Percentiles rank a stretch among this genome's conserved stretches.
These are phyloP conservation scores for Cnemophilus loriae DNA, from an alignment of 2,113 vertebrate genomes.

Conservation along the genomic window DNA sequence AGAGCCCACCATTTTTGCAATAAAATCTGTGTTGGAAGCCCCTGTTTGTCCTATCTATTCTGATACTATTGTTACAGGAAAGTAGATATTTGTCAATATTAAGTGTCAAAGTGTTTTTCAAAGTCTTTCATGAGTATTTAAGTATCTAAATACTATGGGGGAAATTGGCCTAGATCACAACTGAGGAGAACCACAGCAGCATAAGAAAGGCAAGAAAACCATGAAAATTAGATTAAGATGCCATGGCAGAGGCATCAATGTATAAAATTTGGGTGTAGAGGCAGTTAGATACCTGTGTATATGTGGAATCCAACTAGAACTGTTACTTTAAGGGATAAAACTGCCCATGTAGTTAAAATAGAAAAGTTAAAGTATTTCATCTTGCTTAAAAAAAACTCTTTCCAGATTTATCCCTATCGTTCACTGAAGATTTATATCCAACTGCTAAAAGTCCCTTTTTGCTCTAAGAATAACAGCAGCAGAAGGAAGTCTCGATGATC, in stretches of 20 bases:
- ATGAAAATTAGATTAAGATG: background rate
- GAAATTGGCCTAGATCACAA: background rate
- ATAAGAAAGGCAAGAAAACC: background rate
- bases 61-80: background rate
- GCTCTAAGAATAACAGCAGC: background rate
- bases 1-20: background rate
- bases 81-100: background rate
- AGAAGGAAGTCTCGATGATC: background rate
- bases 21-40: background rate
- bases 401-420: background rate
- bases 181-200: background rate
- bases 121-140: background rate
- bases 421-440: background rate
- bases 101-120: background rate
- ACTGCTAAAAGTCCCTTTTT: background rate
- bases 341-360: background rate
- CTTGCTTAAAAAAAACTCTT: background rate
- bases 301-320: background rate
- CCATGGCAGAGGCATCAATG: background rate
- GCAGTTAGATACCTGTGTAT: background rate
- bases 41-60: background rate
- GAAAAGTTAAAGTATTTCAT: background rate
- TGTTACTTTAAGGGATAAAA: background rate
- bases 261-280: background rate
- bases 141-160: background rate